Percentiles rank a stretch among this genome's conserved stretches.
These are phyloP conservation scores for Spermophilus dauricus DNA, from an alignment of 2,113 vertebrate genomes.

Conservation along the genomic window DNA sequence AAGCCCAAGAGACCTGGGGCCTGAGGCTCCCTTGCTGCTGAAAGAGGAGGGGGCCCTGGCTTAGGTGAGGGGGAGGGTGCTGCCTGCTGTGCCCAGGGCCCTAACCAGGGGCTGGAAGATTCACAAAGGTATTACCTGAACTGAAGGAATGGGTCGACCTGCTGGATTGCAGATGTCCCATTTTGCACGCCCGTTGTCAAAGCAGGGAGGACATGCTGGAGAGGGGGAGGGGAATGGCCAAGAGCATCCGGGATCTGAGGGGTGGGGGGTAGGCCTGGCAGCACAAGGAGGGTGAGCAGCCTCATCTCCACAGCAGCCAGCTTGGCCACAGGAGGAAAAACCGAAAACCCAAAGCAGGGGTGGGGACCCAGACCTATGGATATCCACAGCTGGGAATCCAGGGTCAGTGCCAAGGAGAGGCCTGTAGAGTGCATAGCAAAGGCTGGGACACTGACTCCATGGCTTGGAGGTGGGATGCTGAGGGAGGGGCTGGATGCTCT, in stretches of 20 bases:
- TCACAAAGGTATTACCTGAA: slow-evolving; percentile 75
- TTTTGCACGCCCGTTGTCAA: slow-evolving; percentile 21
- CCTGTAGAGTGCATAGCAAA: slow-evolving; percentile 75
- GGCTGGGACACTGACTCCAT: slow-evolving; percentile 43
- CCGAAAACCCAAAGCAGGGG: slow-evolving; percentile 53
- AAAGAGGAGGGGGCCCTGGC: slow-evolving; percentile 60
- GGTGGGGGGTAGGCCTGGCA: not conserved
- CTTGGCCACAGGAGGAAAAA: slow-evolving; percentile 51
- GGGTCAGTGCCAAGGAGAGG: slow-evolving; percentile 59
- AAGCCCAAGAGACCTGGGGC: slow-evolving; percentile 25
- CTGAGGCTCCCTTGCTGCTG: slow-evolving; percentile 53
- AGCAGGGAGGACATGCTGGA: slow-evolving; percentile 47
- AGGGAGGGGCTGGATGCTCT: not conserved
- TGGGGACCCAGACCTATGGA: not conserved
- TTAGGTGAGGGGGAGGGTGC: not conserved
- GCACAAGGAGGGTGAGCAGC: not conserved
- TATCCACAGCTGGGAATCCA: not conserved
- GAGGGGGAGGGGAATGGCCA: not conserved
- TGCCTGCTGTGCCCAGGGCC: slow-evolving; percentile 42
- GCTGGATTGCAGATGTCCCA: slow-evolving; percentile 39
- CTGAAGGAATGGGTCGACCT: slow-evolving; percentile 62
- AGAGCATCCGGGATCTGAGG: slow-evolving; percentile 47
- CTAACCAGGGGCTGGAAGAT: slow-evolving; percentile 59
- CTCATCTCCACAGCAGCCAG: slow-evolving; percentile 71
- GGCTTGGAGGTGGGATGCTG: not conserved